phyloP scores from a whole-genome alignment of 2,113 vertebrate genomes.

The Lepidothrix coronata region DNA sequence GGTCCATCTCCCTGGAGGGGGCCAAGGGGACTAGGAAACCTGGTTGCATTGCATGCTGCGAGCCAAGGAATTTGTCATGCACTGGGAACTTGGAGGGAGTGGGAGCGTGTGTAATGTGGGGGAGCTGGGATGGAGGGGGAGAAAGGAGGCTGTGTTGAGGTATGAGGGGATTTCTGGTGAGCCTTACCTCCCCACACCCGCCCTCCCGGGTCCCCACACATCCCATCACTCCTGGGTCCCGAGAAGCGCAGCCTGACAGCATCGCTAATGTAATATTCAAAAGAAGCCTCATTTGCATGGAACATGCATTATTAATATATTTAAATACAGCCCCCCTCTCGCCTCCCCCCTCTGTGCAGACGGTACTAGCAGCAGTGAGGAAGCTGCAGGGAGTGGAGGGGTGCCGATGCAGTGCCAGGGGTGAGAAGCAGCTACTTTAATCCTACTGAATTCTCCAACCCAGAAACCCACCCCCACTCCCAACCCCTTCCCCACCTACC shows the following conservation, averaged over 20 bases:
- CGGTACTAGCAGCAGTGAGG: background rate
- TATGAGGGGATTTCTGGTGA: background rate
- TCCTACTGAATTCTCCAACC: background rate
- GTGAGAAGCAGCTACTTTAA: background rate
- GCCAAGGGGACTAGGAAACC: background rate
- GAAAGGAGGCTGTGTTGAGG: background rate
- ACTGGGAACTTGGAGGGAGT: background rate
- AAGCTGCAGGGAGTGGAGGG: constrained; percentile 31
- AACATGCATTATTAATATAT: constrained; percentile 60
- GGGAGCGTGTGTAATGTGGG: background rate
- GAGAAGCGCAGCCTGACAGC: constrained; percentile 24
- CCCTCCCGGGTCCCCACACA: background rate
- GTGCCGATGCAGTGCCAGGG: background rate
- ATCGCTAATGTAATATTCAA: constrained; percentile 48
- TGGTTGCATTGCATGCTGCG: constrained; percentile 18
- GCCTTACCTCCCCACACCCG: background rate
- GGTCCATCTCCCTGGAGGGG: background rate
- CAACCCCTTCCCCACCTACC: background rate
- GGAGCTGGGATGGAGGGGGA: background rate
- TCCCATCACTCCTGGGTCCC: background rate
- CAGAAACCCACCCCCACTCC: background rate
- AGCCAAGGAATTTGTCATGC: constrained; percentile 47
- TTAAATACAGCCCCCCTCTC: constrained; percentile 46
- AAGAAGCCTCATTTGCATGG: constrained; percentile 49
- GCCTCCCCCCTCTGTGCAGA: background rate